phyloP scores from a whole-genome alignment of 1,140 invertebrate genomes.

The Ceratina calcarata region DNA sequence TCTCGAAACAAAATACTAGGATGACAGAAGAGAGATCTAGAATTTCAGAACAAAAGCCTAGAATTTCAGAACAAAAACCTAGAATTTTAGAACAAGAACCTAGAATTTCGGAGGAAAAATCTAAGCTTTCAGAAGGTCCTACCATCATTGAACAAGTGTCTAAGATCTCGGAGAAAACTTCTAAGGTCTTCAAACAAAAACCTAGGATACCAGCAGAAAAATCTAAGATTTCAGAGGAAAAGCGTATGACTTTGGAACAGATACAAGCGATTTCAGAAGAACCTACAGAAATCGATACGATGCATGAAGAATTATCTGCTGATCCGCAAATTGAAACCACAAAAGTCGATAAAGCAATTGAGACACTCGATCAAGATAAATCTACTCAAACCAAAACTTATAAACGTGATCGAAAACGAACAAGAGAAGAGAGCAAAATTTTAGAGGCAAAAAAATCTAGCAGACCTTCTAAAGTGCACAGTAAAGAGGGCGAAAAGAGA shows the following conservation, averaged over 20 bases:
- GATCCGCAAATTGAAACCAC: neutral
- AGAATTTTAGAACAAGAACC: neutral
- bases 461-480: neutral
- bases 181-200: neutral
- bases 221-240: neutral
- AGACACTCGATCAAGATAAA: slow-evolving; percentile 17
- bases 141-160: no score
- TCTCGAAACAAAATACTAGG: no score
- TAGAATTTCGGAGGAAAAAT: neutral
- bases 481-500: slow-evolving; percentile 15
- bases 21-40: neutral
- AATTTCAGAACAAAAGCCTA: neutral
- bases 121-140: no score
- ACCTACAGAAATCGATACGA: neutral
- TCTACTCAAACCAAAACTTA: slow-evolving; percentile 18
- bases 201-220: neutral
- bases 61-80: neutral
- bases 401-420: neutral
- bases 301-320: neutral
- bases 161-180: neutral
- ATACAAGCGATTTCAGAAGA: neutral
- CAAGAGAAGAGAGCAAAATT: neutral
- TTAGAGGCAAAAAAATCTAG: neutral
- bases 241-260: neutral
- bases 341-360: slow-evolving; percentile 29